Conservation (phyloP, 2,797 vertebrate genomes). For the Propithecus perrieri region DNA sequence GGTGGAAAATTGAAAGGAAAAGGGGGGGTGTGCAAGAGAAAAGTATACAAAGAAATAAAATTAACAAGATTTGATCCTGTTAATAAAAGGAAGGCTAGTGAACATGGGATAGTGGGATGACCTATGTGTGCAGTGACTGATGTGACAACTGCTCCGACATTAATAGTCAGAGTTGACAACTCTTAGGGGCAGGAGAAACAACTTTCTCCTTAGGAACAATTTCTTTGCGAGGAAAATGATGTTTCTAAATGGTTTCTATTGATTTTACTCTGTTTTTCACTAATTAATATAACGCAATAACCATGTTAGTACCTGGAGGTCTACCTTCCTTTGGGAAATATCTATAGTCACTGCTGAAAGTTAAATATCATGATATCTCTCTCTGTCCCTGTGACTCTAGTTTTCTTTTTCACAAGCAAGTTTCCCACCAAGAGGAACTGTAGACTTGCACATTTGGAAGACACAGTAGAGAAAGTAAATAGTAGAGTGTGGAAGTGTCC, state of each 20-base stretch:
- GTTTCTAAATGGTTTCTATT: background rate
- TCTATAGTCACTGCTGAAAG: background rate
- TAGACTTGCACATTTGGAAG: background rate
- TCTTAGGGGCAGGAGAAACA: background rate
- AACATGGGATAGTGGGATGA: background rate
- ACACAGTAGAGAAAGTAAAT: background rate
- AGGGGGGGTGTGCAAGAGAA: background rate
- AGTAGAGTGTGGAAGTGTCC: background rate
- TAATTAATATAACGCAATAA: background rate
- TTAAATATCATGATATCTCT: background rate
- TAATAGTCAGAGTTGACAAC: background rate
- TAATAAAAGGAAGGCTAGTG: background rate
- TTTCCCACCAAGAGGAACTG: background rate
- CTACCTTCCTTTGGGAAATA: background rate
- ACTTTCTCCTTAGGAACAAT: background rate
- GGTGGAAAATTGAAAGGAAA: background rate
- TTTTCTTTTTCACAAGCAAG: background rate
- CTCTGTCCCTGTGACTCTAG: background rate
- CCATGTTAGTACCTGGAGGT: background rate
- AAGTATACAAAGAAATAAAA: background rate
- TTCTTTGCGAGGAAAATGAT: background rate
- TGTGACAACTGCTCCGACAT: background rate
- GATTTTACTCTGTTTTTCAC: background rate
- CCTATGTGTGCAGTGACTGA: background rate
- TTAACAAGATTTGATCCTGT: background rate